Conservation (phyloP, 30 jellyfish, hydroid and myxozoan species). For the Clytia hemisphaerica region DNA sequence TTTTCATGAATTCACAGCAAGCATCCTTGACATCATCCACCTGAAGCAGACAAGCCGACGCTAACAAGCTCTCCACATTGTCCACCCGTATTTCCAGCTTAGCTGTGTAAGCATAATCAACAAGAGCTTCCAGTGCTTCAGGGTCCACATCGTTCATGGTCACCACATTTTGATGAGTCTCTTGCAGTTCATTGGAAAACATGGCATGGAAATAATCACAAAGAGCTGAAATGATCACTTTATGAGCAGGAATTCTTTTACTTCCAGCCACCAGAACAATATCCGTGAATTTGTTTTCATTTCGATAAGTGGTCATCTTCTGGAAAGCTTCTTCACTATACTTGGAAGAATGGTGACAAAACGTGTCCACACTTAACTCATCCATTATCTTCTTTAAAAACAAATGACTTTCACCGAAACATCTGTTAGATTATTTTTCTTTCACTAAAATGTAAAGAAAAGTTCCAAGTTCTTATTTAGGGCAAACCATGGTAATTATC, state of each 20-base stretch:
- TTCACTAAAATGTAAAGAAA: too few species aligned
- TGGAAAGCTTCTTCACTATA: conserved; percentile 44
- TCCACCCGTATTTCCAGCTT: conserved; percentile 79
- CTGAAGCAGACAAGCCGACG: conserved; percentile 81
- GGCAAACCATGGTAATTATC: too few species aligned
- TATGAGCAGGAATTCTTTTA: conserved; percentile 69
- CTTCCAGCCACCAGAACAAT: conserved; percentile 73
- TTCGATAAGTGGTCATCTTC: conserved; percentile 69
- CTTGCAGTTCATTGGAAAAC: conserved; percentile 78
- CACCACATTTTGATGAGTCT: conserved; percentile 72
- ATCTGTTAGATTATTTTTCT: too few species aligned
- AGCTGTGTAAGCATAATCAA: conserved; percentile 71
- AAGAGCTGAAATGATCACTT: conserved; percentile 70
- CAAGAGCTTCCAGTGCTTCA: conserved; percentile 74
- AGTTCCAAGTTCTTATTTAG: too few species aligned
- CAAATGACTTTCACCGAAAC: too few species aligned
- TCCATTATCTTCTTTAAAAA: too few species aligned
- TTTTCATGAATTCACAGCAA: conserved; percentile 83
- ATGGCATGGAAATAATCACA: conserved; percentile 81
- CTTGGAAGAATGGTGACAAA: conserved; percentile 38
- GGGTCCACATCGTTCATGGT: conserved; percentile 79
- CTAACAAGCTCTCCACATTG: conserved; percentile 78
- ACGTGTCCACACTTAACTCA: conserved; percentile 56
- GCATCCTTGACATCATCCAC: conserved; percentile 70
- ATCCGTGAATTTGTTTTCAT: conserved; percentile 65